phyloP scores from a whole-genome alignment of 2,113 vertebrate species.

The Nanorana parkeri region DNA sequence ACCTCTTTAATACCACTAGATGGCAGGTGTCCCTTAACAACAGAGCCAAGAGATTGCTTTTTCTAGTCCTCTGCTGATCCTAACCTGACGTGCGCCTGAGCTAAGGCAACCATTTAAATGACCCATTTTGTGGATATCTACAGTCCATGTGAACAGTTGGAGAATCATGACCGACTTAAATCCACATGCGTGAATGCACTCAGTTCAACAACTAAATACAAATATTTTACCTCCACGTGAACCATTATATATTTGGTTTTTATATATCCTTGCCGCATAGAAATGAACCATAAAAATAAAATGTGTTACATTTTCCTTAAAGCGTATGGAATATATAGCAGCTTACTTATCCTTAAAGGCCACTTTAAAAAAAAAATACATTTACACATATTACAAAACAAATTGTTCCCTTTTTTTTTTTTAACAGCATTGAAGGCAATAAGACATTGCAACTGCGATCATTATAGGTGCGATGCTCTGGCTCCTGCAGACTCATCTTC shows the following conservation, averaged over 20 bases:
- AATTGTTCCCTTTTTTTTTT: too few species aligned
- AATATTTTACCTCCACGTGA: not conserved
- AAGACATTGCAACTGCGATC: too few species aligned
- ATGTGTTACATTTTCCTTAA: too few species aligned
- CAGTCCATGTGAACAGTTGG: not conserved
- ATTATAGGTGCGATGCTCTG: too few species aligned
- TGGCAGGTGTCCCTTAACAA: not conserved
- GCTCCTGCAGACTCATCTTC: too few species aligned
- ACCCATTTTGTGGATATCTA: slow-evolving; percentile 40
- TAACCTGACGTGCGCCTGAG: not conserved
- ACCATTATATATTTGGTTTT: not conserved
- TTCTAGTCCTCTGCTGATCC: not conserved
- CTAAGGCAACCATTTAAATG: slow-evolving; percentile 60
- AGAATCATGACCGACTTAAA: not conserved
- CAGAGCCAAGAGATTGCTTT: not conserved
- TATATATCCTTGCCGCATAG: too few species aligned
- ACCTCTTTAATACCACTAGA: slow-evolving; percentile 17
- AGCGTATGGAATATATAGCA: too few species aligned
- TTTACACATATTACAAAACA: too few species aligned
- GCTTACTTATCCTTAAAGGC: too few species aligned
- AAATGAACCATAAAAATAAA: too few species aligned
- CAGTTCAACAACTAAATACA: not conserved
- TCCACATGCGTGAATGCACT: slow-evolving; percentile 3
- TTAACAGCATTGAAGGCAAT: too few species aligned
- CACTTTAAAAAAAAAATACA: too few species aligned